Evolutionary conservation across 2,888 invertebrate species (phyloP), one percentile per base, ranked within the genome.

Genomic region (Drosophila lacicola): DNA sequence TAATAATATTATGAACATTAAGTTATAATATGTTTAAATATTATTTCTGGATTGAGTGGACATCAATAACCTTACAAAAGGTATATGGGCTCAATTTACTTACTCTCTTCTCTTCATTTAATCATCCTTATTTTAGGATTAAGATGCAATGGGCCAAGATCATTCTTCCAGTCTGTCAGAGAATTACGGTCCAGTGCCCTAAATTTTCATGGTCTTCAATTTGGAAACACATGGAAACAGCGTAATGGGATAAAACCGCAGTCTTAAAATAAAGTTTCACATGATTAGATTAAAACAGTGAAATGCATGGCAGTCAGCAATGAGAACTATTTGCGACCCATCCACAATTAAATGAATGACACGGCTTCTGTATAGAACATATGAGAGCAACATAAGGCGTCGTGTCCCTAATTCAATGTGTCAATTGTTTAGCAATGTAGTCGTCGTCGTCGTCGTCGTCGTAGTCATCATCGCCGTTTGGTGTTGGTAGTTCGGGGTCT

Each of bases 331-430:
- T 39, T 25, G 69, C 53, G 51, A 58, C 11, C 58, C 51, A 66
- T 66, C 11, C 41, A 41, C 44, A 68, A 53, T 47, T 54, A 56
- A 65, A 44, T 37, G 39, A 41, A 33, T 70, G 64, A 64, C 33
- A 60, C 54, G 55, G 61, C 42, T 42, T 58, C 19, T 21, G n/a
- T 47, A 11, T 4, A 45, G n/a, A 34, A n/a, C 9, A 56, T 37
- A 45, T 45, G 55, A 46, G 55, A 80, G 72, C 57, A 70, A 70
- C 70, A 74, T 81, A 78, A 85, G 83, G 83, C 85, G 70, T 83
- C 80, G 70, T 82, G 83, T 84, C 80, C 83, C 83, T 85, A 85
- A 85, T 85, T 84, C 83, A 84, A 84, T 85, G 83, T 84, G 83
- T 85, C 83, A 84, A 84, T 84, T 83, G 70, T 81, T 64, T 70